These are phyloP conservation scores for Drosophila guanche DNA, from an alignment of 1,140 invertebrate genomes.

Conservation along the genomic window DNA sequence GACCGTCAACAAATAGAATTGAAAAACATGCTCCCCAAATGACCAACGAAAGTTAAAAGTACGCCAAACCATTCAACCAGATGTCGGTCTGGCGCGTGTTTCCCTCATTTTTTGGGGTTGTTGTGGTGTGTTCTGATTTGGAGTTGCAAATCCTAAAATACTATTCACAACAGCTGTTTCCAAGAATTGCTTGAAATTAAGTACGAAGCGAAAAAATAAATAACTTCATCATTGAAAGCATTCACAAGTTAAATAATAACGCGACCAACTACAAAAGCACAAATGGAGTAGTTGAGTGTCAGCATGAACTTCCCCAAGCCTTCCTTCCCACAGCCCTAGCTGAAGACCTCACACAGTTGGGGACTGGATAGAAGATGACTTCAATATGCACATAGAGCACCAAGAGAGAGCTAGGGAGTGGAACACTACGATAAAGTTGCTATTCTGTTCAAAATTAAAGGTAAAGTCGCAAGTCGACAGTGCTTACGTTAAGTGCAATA, in stretches of 20 bases:
- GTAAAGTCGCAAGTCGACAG: too few species aligned
- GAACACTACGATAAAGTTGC: constrained; percentile 9
- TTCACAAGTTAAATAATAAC: constrained; percentile 59
- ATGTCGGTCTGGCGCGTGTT: constrained; percentile 34
- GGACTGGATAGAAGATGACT: constrained; percentile 37
- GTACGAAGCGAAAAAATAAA: constrained; percentile 41
- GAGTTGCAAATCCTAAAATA: constrained; percentile 9
- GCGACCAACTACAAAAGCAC: constrained; percentile 50
- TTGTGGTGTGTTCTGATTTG: not conserved
- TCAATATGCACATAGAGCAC: constrained; percentile 20
- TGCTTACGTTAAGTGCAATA: not conserved
- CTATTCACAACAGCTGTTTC: constrained; percentile 43
- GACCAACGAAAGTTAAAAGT: constrained; percentile 68
- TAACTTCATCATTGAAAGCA: constrained; percentile 42
- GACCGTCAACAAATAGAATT: constrained; percentile 64
- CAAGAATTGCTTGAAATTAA: constrained; percentile 41
- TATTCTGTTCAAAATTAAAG: too few species aligned
- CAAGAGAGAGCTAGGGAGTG: not conserved
- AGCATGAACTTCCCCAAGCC: constrained; percentile 20
- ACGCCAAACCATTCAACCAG: constrained; percentile 25
- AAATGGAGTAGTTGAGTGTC: constrained; percentile 55
- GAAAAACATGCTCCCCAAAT: constrained; percentile 62
- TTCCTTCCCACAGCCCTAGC: constrained; percentile 7
- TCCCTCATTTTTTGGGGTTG: constrained; percentile 9
- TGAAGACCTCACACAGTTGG: constrained; percentile 12